Evolutionary conservation across 1,140 invertebrate genomes (phyloP), one percentile per base, ranked within the genome.

Genomic region (Capitella teleta): DNA sequence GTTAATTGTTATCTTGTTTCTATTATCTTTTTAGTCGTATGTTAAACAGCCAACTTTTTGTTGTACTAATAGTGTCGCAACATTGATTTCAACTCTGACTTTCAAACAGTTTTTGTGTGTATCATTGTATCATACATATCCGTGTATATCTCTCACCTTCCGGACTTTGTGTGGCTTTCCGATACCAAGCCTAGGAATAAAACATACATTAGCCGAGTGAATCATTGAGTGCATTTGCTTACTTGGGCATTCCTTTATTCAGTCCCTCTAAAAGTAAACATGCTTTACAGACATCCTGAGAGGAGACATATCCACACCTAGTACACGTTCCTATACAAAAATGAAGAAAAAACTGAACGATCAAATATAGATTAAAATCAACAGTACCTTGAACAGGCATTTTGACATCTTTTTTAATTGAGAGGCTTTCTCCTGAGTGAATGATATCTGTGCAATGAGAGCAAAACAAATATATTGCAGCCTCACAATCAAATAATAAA

Each of bases 241-340:
- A 72, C 63, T 63, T 85, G 2, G 93, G 91, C 38, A 89, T 65
- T 10, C 93, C 94, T 63, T 85, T 83, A 68, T 97, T 98, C 0
- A 99, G 75, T 8, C 95, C 94, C 77, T 97, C 89, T 4, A 98
- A 74, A 43, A 99, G 75, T 2, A 93, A 79, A 73, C 95, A 99
- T 0, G 95, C 94, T 73, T 98, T 98, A 67, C 95, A 99, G 10
- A 97, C 78, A 59, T 82, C 78, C 71, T 98, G 91, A 61, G 92
- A 96, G 2, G 93, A 97, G 3, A 98, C 86, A 74, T 92, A 97
- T 28, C 87, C 85, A 75, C 95, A 99, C 47, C 84, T 77, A 16
- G 72, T 74, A 74, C 95, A 98, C 5, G 55, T 62, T 30, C 70
- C 70, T 74, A 47, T 12, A 57, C 30, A 23, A 51, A 26, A 23